These are phyloP conservation scores for Drosophila pegasa DNA, from an alignment of 2,888 invertebrate species.

Conservation along the genomic window DNA sequence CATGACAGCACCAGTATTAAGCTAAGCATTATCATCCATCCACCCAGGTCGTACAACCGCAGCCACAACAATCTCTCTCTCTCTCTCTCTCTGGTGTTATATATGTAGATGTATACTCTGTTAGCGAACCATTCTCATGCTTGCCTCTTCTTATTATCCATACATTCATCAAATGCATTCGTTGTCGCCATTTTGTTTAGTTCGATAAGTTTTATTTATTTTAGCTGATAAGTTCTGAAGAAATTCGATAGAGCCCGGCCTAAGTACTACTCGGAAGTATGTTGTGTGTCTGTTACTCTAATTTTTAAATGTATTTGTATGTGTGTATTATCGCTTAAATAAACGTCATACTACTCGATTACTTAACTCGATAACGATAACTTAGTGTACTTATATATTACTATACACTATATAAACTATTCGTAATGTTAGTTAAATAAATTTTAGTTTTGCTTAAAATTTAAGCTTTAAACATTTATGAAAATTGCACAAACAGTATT, in stretches of 20 bases:
- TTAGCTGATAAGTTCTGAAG: slow-evolving; percentile 58
- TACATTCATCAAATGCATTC: slow-evolving; percentile 29
- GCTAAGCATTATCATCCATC: slow-evolving; percentile 68
- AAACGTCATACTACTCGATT: slow-evolving; percentile 52
- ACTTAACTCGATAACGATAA: slow-evolving; percentile 33
- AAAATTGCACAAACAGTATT: slow-evolving; percentile 83
- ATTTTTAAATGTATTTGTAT: slow-evolving; percentile 50
- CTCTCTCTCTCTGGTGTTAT: slow-evolving; percentile 59
- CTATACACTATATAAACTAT: slow-evolving; percentile 24
- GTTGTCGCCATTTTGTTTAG: slow-evolving; percentile 68
- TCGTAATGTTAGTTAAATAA: slow-evolving; percentile 66
- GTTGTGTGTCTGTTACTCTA: slow-evolving; percentile 53
- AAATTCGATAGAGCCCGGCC: slow-evolving; percentile 35
- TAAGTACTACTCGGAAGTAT: slow-evolving; percentile 58
- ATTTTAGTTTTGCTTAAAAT: slow-evolving; percentile 70
- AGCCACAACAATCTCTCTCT: slow-evolving; percentile 29
- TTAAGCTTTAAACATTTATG: slow-evolving; percentile 65
- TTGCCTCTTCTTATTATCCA: slow-evolving; percentile 39
- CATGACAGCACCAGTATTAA: slow-evolving; percentile 79
- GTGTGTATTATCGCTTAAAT: slow-evolving; percentile 68
- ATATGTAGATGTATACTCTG: slow-evolving; percentile 16
- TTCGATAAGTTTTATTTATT: slow-evolving; percentile 72
- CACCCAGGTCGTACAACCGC: slow-evolving; percentile 13
- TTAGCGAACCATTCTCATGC: slow-evolving; percentile 35
- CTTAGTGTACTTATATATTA: slow-evolving; percentile 6